Evolutionary conservation across 2,113 vertebrate species (phyloP), one percentile per base, ranked within the genome.

Genomic region (Aix galericulata): DNA sequence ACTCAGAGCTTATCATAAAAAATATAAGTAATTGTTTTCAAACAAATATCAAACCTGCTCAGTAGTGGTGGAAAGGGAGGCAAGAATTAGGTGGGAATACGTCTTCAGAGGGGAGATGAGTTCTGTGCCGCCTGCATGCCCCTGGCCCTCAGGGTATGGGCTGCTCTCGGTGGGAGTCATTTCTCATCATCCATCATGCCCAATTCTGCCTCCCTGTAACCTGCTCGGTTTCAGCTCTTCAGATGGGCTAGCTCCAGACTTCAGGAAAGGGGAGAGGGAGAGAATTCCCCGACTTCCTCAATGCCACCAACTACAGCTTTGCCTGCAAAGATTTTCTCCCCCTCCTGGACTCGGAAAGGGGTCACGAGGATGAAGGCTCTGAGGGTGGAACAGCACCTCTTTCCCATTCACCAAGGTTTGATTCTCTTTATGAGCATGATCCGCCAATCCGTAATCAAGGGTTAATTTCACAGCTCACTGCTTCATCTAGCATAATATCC

Each of bases 401-500:
- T 34, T 85, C 91, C 95, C 94, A 96, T 95, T 96, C 97, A 96
- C 96, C 95, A 97, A 97, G 97, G 93, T 97, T 97, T 97, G 97
- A 94, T 91, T 98, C 95, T 94, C 96, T 98, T 97, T 95, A 86
- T 77, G 96, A 96, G 94, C 92, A 67, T 46, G 97, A 98, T 98
- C 98, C 83, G 79, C 97, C 98, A 97, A 97, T 99, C 98, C 97
- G 97, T 99, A 99, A 99, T 99, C 98, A 99, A 99, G 99, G 99
- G 99, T 99, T 99, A 99, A 99, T 99, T 99, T 99, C 99, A 99
- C 99, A 99, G 98, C 98, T 98, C 98, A 98, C 98, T 98, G 98
- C 98, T 99, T 99, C 98, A 98, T 99, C 98, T 98, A 98, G 98
- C 98, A 99, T 99, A 98, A 99, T 99, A 99, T 99, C 98, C 98